A percentile compares a stretch with the other conserved stretches of the same genome.
Conservation (phyloP, 2,797 vertebrate genomes). For the Lophotriccus pileatus region DNA sequence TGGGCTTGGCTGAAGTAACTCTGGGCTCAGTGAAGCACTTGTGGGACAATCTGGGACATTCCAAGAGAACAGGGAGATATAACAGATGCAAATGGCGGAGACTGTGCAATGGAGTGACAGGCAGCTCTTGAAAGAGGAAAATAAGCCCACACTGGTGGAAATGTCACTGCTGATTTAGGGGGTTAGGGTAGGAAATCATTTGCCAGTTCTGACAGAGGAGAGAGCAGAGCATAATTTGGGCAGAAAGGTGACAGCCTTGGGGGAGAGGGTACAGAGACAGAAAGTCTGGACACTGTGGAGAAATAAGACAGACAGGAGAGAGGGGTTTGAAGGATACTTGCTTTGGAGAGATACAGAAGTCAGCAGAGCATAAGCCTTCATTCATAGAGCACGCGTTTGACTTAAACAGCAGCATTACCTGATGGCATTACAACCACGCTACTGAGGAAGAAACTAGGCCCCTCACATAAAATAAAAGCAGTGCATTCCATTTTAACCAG, state of each 20-base stretch:
- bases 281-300: neutral
- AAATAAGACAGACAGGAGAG: neutral
- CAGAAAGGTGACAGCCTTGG: neutral
- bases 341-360: neutral
- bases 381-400: neutral
- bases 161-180: neutral
- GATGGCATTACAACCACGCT: neutral
- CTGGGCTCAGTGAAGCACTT: rapidly evolving
- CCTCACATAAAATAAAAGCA: neutral
- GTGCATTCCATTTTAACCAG: slow-evolving; percentile 15
- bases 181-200: neutral
- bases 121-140: neutral
- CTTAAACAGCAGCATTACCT: neutral
- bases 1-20: neutral
- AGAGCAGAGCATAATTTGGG: neutral
- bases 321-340: neutral
- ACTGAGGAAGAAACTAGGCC: neutral
- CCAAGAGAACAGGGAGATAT: neutral
- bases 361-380: neutral
- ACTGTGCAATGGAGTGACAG: neutral
- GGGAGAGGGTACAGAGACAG: neutral
- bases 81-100: neutral
- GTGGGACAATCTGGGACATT: neutral
- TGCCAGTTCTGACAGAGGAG: slow-evolving; percentile 5
- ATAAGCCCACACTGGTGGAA: neutral